Evolutionary conservation across 2,797 vertebrate genomes (phyloP), one percentile per base, ranked within the genome.

Genomic region (Hapalemur alaotrensis): DNA sequence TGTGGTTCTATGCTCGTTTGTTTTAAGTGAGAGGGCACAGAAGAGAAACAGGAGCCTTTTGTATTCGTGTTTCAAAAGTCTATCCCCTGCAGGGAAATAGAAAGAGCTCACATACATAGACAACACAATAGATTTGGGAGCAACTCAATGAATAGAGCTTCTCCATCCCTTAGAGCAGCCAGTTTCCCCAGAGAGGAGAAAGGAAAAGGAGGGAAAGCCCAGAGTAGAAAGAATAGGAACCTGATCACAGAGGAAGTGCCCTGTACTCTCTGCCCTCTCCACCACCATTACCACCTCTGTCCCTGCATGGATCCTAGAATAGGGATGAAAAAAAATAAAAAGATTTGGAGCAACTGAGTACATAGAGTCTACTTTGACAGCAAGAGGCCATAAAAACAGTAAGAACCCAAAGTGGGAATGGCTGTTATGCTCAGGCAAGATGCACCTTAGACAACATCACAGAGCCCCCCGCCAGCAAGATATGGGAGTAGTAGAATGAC

Each of bases 1-100:
- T 61, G 61, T 85, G 7, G 32, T 79, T 97, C 96, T 65, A 11
- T 88, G 76, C 54, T 65, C 75, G 48, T 91, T 93, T 96, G 78
- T 95, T 95, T 91, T 78, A 81, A 88, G 78, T 91, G 83, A 89
- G 84, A 95, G 78, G 10, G 63, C 87, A 88, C 50, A 93, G 43
- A 92, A 73, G 41, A 54, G 35, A 91, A 96, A 93, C 85, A 95
- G 72, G 89, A 96, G 78, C 2, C 85, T 92, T 95, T 95, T 97
- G 82, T 87, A 81, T 95, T 87, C 79, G 32, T 63, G 38, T 93
- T 93, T 96, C 50, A 91, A 89, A 96, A 92, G 38, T 91, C 83
- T 89, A 18, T 65, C 61, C 75, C 70, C 80, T 76, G 85, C 65
- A 52, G 54, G 46, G 52, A 94, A 82, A 82, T 79, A 93, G 54